Percentiles rank a stretch among this genome's conserved stretches.
Evolutionary conservation across 53 echinoderm and acorn worm species (phyloP).

Genomic region (Patiria pectinifera): DNA sequence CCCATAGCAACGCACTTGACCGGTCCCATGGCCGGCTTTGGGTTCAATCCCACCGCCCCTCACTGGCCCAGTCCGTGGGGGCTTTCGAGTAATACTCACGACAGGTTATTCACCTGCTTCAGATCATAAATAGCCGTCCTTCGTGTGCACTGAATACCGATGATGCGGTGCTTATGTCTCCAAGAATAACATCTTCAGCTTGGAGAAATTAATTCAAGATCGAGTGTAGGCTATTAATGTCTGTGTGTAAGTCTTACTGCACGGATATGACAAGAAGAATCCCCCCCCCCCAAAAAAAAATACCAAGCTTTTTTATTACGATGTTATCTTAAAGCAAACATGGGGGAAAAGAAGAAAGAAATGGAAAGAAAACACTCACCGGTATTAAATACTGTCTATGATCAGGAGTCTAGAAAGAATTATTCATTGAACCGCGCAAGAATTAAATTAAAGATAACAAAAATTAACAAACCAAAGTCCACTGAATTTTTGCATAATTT

Average conservation of each 20-base stretch:
- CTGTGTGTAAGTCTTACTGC: background rate
- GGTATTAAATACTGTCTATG: too few species aligned
- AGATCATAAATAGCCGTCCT: background rate
- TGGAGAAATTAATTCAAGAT: background rate
- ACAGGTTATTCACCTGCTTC: background rate
- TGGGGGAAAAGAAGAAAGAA: too few species aligned
- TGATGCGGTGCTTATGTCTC: background rate
- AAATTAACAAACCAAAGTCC: too few species aligned
- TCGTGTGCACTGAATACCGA: background rate
- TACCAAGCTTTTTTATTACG: too few species aligned
- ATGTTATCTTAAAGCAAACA: too few species aligned
- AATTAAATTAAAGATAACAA: too few species aligned
- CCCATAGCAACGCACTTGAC: background rate
- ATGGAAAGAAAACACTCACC: too few species aligned
- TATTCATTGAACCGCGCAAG: too few species aligned
- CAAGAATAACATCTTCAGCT: background rate
- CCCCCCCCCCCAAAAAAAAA: too few species aligned
- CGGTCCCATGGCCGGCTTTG: background rate
- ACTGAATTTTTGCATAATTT: too few species aligned
- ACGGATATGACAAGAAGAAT: background rate
- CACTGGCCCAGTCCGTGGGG: background rate
- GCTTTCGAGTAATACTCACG: background rate
- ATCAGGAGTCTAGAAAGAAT: too few species aligned
- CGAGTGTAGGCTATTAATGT: background rate
- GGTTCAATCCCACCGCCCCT: background rate